Evolutionary conservation across 2,888 invertebrate species (phyloP), one percentile per base, ranked within the genome.

Genomic region (Pseudococcus viburni): DNA sequence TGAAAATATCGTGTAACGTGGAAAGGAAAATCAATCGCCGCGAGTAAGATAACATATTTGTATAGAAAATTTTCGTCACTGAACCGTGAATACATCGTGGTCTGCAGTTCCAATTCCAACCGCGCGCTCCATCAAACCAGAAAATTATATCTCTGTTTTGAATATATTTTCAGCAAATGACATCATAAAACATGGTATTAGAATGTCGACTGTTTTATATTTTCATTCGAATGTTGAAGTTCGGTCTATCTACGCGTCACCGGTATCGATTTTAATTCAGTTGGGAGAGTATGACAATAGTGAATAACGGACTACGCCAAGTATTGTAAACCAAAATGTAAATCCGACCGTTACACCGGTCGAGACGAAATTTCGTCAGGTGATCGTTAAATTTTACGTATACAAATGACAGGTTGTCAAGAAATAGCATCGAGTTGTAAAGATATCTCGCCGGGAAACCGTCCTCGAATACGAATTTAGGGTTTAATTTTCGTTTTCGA

Each of bases 91-190:
- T 64, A 12, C 22, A 64, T 64, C 64, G 22, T 73, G 26, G 17
- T 73, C 4, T 73, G 15, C 5, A 2, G 5, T 17, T 73, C 8
- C 6, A 39, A 6, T 33, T 42, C 8, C 8, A 7, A 42, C 42
- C 42, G 42, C 42, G 6, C 33, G 73, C 33, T 73, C 12, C 59
- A 59, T 15, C 73, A 73, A 73, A 73, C 33, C 73, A 17, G 15
- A 73, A 33, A 73, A 33, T 39, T 73, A 33, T 26, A 68, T 68
- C 26, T 73, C 33, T 33, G 33, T 33, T 17, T 33, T 15, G 33
- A 73, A 73, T 33, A 68, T 64, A 64, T 64, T 19, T 64, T 64
- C 12, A 64, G 59, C 19, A 73, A 73, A 73, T 17, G 19, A 64
- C 64, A 33, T 73, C 33, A 33, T 73, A 33, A 64, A 64, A 64